phyloP scores from a whole-genome alignment of 2,797 vertebrate genomes.

The Myripristis murdjan region DNA sequence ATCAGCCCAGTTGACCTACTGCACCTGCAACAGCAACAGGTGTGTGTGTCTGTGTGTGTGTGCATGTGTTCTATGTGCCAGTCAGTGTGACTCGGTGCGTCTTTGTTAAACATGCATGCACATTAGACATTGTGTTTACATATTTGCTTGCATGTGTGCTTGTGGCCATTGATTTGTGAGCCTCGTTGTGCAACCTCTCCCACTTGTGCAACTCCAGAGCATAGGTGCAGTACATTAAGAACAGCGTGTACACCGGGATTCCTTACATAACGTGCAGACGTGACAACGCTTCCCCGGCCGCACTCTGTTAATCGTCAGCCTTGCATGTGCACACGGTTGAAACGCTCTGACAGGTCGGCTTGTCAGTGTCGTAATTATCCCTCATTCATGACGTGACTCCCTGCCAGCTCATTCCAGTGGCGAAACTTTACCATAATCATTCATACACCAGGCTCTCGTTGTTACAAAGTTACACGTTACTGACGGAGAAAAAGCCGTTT shows the following conservation, averaged over 20 bases:
- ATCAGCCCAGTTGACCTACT: conserved; percentile 96
- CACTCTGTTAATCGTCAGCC: conserved; percentile 52
- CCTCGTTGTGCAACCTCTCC: conserved; percentile 60
- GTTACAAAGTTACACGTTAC: conserved; percentile 34
- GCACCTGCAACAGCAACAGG: conserved; percentile 99
- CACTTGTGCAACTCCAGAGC: conserved; percentile 44
- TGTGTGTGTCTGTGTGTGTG: conserved; percentile 68
- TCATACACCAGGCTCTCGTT: conserved; percentile 28
- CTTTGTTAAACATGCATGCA: too few relatives aligned
- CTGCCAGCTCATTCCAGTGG: conserved; percentile 59
- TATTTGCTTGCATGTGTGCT: conserved; percentile 23
- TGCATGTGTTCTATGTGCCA: conserved; percentile 35
- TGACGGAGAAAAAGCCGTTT: conserved; percentile 29
- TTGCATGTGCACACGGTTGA: conserved; percentile 38
- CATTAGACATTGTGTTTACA: conserved; percentile 36
- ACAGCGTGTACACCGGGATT: conserved; percentile 52
- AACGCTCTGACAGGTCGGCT: conserved; percentile 61
- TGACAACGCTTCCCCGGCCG: conserved; percentile 49
- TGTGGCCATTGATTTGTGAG: neutral
- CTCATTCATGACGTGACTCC: conserved; percentile 18
- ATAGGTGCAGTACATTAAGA: conserved; percentile 40
- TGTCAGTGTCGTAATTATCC: conserved; percentile 64
- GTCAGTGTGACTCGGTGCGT: too few relatives aligned
- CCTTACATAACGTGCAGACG: conserved; percentile 63
- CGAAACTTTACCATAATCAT: conserved; percentile 49